phyloP scores from a whole-genome alignment of 2,113 vertebrate species.

The Gymnogyps californianus region DNA sequence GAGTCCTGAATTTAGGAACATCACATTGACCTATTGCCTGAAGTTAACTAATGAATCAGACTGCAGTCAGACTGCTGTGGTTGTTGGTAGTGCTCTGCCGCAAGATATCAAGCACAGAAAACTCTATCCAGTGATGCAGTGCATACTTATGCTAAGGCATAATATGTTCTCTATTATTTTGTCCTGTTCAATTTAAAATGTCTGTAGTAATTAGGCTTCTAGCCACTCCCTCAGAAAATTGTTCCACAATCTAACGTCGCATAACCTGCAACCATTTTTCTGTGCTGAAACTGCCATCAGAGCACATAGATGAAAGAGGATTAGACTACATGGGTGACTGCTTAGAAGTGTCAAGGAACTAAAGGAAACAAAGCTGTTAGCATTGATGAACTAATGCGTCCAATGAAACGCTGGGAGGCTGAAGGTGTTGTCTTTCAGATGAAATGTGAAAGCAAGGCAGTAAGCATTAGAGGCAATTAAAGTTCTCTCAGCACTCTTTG shows the following conservation, averaged over 20 bases:
- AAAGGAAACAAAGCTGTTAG: not conserved
- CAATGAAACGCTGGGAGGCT: not conserved
- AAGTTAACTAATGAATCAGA: constrained; percentile 5
- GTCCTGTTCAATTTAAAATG: constrained; percentile 34
- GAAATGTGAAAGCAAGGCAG: constrained; percentile 28
- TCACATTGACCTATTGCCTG: not conserved
- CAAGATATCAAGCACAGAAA: not conserved
- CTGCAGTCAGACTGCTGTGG: not conserved
- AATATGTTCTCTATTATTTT: constrained; percentile 8
- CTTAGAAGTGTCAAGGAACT: not conserved
- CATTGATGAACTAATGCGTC: not conserved
- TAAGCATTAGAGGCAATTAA: constrained; percentile 44
- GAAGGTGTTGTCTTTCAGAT: constrained; percentile 50
- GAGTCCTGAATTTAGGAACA: not conserved
- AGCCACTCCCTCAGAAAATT: constrained; percentile 21
- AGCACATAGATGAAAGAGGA: not conserved
- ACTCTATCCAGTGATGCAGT: not conserved
- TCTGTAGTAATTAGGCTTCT: constrained; percentile 34
- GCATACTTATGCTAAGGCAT: not conserved
- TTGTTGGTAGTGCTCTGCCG: not conserved
- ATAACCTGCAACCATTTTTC: constrained; percentile 24
- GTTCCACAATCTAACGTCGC: not conserved
- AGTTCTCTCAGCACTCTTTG: constrained; percentile 20
- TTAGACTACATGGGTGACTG: constrained; percentile 19
- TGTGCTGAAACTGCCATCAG: not conserved